Evolutionary conservation across 1,140 invertebrate genomes (phyloP), one percentile per base, ranked within the genome.

Genomic region (Macrocentrus cingulum): DNA sequence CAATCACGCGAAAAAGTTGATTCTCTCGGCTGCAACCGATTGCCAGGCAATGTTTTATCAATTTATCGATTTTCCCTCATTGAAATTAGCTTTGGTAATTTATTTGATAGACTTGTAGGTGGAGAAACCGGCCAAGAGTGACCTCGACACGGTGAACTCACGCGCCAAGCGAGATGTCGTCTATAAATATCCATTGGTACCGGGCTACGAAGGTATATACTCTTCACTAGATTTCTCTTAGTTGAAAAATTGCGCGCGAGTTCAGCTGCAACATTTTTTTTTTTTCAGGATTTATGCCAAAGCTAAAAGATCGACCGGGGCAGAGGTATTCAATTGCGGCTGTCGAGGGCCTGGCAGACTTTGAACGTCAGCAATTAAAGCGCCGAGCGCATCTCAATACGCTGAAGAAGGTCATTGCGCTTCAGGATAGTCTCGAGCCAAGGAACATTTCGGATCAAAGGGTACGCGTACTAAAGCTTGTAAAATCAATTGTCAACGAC

Each of bases 151-250:
- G 1, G 82, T 89, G 1, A 84, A 85, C 45, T 78, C 82, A 1
- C 81, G 86, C 45, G 81, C 81, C 51, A 75, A 82, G 56, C 83
- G 82, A 1, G 86, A 88, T 71, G 75, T 85, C 0, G 77, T 87
- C 29, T 89, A 87, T 68, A 81, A 81, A 49, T 84, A 89, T 79
- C 87, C 88, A 1, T 84, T 87, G 64, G 76, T 87, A 50, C 86
- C 87, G 5, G 84, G 86, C 44, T 89, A 88, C 71, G 84, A 86
- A 71, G 88, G 85, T 86, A 74, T n/a, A n/a, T n/a, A n/a, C n/a
- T n/a, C n/a, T n/a, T n/a, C n/a, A n/a, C n/a, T n/a, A n/a, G n/a
- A n/a, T n/a, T n/a, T n/a, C n/a, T n/a, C n/a, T n/a, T n/a, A n/a
- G 39, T 51, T 53, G 22, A 46, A 53, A 54, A 49, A 46, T 20